Evolutionary conservation across 2,797 vertebrate species (phyloP).

Genomic region (Glyptemys insculpta): DNA sequence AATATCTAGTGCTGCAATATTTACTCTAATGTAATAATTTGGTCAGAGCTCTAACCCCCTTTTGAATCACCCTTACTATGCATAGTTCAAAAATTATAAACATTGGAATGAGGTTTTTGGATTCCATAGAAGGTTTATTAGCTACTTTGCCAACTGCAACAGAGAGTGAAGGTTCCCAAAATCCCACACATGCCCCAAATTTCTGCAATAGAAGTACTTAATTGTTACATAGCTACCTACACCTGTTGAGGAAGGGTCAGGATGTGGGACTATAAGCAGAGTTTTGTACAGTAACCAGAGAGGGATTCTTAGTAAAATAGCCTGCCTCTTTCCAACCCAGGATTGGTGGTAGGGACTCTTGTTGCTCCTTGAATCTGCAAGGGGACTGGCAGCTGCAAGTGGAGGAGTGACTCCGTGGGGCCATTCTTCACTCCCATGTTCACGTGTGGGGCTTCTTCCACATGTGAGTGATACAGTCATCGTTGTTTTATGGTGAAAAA

Average conservation of each 20-base stretch:
- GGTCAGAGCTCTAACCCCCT: conserved; percentile 9
- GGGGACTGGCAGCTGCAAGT: not conserved
- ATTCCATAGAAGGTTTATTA: not conserved
- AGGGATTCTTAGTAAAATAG: not conserved
- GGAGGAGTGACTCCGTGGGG: not conserved
- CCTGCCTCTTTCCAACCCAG: not conserved
- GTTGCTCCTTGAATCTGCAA: not conserved
- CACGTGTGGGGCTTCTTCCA: not conserved
- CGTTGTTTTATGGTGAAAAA: not conserved
- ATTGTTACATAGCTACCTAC: rapidly evolving
- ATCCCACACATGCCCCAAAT: not conserved
- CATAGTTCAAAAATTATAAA: conserved; percentile 39
- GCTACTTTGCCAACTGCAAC: not conserved
- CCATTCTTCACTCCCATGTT: not conserved
- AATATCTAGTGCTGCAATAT: conserved; percentile 42
- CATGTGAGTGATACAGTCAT: not conserved
- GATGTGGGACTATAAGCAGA: not conserved
- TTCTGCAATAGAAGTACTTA: not conserved
- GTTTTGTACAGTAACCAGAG: not conserved
- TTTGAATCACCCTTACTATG: conserved; percentile 40
- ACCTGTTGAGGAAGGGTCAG: not conserved
- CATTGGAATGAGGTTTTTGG: not conserved
- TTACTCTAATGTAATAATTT: conserved; percentile 59
- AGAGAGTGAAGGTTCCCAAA: not conserved
- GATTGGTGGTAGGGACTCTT: not conserved